Base-by-base conservation (phyloP, 2,888 invertebrate genomes). In the Onthophagus sagittarius region DNA sequence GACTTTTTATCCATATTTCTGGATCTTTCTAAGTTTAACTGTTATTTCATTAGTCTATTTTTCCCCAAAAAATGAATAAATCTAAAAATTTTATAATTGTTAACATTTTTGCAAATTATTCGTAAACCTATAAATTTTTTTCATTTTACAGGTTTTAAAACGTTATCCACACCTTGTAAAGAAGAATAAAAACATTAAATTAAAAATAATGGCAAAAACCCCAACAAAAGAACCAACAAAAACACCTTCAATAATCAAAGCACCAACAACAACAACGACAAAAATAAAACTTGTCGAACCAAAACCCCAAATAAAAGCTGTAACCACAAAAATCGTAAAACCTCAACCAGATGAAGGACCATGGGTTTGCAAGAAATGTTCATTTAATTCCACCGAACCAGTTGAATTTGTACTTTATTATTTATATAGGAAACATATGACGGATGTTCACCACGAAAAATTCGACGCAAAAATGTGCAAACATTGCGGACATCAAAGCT, bases 111-210 rank as follows among this genome's bases (percentile, higher is more conserved):
- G n/a, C n/a, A n/a, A n/a, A n/a, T n/a, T n/a, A n/a, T n/a, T n/a
- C n/a, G n/a, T n/a, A n/a, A n/a, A n/a, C n/a, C n/a, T n/a, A 64
- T 23, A 53, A 9, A 9, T 53, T 53, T 53, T 53, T 53, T 53
- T 53, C 1, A 23, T 23, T 23, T 23, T 1, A 23, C 1, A 53
- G 39, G 39, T 53, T 5, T 83, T 96, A 62, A 94, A 95, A 78
- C 95, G 95, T 83, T 95, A 94, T 87, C 95, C 96, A 0, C 93
- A 95, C 84, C 87, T 96, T 75, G 93, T 95, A 0, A 94, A 94
- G 83, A 93, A 93, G 79, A 95, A 94, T 81, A 95, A 94, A 83
- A 96, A 94, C 81, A 95, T 96, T 39, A 92, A 94, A 82, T 84
- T 96, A 13, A 95, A 95, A 86, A 95, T 96, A 76, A 89, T 95